These are phyloP conservation scores for Apodemia zela DNA, from an alignment of 2,888 invertebrate genomes.

Conservation along the genomic window DNA sequence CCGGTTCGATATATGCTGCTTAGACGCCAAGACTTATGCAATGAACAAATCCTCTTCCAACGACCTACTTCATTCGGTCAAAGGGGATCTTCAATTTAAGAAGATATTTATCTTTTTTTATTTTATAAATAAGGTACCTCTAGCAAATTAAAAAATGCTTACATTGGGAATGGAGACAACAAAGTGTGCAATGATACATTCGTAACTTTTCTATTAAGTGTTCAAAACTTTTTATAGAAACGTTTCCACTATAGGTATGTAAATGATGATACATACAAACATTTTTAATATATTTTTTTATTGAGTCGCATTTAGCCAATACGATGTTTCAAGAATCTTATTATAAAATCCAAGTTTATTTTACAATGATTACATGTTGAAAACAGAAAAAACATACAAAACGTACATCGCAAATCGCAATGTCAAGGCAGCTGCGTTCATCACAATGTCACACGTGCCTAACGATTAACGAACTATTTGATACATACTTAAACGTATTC, in stretches of 20 bases:
- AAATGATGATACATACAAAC: no score
- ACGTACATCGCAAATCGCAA: conserved; percentile 31
- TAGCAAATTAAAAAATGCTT: neutral
- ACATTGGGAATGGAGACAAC: neutral
- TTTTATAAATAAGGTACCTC: neutral
- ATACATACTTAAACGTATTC: conserved; percentile 16
- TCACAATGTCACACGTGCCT: conserved; percentile 36
- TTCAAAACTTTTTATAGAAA: no score
- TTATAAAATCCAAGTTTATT: neutral
- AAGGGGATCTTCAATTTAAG: conserved; percentile 18
- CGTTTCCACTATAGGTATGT: no score
- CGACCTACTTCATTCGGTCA: conserved; percentile 30
- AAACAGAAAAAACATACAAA: neutral
- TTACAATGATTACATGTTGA: neutral
- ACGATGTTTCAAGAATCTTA: no score
- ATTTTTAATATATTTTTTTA: no score
- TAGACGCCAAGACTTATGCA: conserved; percentile 63
- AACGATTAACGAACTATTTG: neutral
- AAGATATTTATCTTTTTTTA: neutral
- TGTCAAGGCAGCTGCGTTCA: conserved; percentile 53
- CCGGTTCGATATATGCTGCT: conserved; percentile 66
- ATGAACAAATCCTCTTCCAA: conserved; percentile 50
- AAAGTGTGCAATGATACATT: neutral
- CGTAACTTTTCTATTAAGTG: no score
- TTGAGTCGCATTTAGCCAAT: no score